These are phyloP conservation scores for Penaeus monodon DNA, from an alignment of 2,888 invertebrate genomes.

Conservation along the genomic window DNA sequence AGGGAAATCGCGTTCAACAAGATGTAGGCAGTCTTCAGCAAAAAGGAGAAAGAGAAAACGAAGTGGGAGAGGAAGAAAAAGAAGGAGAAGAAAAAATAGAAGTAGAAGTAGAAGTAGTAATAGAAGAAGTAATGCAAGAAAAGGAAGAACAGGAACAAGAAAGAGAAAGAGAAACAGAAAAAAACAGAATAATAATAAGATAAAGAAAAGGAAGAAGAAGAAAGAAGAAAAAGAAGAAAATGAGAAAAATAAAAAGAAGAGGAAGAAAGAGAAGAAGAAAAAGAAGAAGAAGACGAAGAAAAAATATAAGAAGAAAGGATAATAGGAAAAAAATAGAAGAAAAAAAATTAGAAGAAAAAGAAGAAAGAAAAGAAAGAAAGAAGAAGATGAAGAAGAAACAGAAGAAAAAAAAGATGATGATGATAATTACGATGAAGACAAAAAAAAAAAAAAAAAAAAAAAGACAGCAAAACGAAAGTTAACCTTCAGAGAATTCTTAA, in stretches of 20 bases:
- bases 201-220: background rate
- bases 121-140: background rate
- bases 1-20: too few species aligned
- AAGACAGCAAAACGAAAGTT: too few species aligned
- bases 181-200: background rate
- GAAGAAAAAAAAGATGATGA: too few species aligned
- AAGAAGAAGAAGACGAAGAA: background rate
- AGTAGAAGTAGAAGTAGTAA: background rate
- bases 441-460: too few species aligned
- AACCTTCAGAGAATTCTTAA: too few species aligned
- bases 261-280: background rate
- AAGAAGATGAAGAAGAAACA: too few species aligned
- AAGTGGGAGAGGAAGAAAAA: background rate
- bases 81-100: background rate
- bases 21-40: too few species aligned
- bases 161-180: background rate
- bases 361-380: too few species aligned
- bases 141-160: background rate
- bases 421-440: too few species aligned
- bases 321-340: too few species aligned
- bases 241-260: background rate
- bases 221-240: background rate
- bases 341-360: too few species aligned
- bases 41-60: background rate
- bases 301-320: background rate